Evolutionary conservation across 2,113 vertebrate genomes (phyloP).

Genomic region (Odocoileus hemionus): DNA sequence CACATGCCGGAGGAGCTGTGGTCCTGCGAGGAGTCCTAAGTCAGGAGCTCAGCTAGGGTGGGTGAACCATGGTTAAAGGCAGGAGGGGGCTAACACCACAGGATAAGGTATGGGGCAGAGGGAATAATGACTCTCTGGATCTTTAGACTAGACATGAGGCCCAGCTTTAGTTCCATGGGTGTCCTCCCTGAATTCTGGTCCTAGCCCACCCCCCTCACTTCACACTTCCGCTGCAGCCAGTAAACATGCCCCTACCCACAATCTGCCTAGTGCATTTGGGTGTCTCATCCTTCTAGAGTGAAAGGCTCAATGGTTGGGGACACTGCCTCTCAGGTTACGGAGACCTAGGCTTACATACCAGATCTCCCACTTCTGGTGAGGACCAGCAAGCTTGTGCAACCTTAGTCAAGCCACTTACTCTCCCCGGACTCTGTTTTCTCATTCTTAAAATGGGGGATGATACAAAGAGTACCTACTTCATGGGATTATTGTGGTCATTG

Average conservation of each 20-base stretch:
- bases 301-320: not conserved
- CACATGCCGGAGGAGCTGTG: not conserved
- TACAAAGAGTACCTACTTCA: not conserved
- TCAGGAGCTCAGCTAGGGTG: not conserved
- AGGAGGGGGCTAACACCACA: not conserved
- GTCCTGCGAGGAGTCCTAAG: not conserved
- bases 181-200: not conserved
- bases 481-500: not conserved
- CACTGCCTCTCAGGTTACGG: not conserved
- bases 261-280: not conserved
- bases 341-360: not conserved
- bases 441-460: not conserved
- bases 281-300: not conserved
- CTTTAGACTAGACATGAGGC: not conserved
- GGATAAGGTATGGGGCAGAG: not conserved
- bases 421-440: not conserved
- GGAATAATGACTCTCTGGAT: not conserved
- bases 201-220: not conserved
- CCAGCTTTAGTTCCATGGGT: not conserved
- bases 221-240: not conserved
- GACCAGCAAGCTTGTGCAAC: not conserved
- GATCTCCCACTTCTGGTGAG: not conserved
- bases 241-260: not conserved
- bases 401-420: not conserved
- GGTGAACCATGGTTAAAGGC: not conserved